A percentile compares a stretch with the other conserved stretches of the same genome.
These are phyloP conservation scores for Tromatobia lineatoria DNA, from an alignment of 2,888 invertebrate genomes.

Conservation along the genomic window DNA sequence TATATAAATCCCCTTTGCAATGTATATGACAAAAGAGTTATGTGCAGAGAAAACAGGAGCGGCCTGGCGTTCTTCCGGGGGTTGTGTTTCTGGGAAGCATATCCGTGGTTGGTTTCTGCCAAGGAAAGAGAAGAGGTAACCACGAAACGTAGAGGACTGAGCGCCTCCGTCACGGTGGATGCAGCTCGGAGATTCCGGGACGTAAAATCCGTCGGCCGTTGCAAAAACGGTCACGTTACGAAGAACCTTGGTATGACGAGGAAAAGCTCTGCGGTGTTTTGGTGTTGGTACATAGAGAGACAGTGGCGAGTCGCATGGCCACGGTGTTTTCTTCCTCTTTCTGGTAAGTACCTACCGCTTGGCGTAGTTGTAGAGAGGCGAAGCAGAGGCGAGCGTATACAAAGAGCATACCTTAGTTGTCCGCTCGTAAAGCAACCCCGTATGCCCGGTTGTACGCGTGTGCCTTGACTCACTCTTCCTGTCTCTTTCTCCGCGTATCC, in stretches of 20 bases:
- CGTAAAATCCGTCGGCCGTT: constrained; percentile 79
- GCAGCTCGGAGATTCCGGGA: constrained; percentile 70
- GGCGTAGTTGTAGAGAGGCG: constrained; percentile 45
- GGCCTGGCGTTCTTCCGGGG: constrained; percentile 65
- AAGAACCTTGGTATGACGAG: constrained; percentile 71
- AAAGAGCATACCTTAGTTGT: constrained; percentile 85
- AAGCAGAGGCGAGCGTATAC: constrained; percentile 65
- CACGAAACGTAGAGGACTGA: constrained; percentile 58
- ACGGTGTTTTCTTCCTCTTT: constrained; percentile 64
- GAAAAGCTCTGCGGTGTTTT: constrained; percentile 71
- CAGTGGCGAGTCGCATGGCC: constrained; percentile 9
- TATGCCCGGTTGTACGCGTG: constrained; percentile 81
- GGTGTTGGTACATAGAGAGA: constrained; percentile 13
- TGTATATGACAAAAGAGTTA: constrained; percentile 56
- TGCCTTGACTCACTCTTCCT: constrained; percentile 69
- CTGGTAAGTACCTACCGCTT: constrained; percentile 48
- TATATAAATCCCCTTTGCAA: constrained; percentile 9
- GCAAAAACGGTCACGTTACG: constrained; percentile 76
- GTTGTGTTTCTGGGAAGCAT: constrained; percentile 16
- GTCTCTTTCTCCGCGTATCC: constrained; percentile 69
- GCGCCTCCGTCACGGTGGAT: constrained; percentile 73
- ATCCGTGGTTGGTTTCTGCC: constrained; percentile 40
- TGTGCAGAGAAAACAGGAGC: constrained; percentile 62
- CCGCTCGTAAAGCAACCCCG: constrained; percentile 85
- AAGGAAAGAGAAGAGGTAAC: constrained; percentile 48